These are phyloP conservation scores for Cerceris rybyensis DNA, from an alignment of 2,888 invertebrate genomes.

Conservation along the genomic window DNA sequence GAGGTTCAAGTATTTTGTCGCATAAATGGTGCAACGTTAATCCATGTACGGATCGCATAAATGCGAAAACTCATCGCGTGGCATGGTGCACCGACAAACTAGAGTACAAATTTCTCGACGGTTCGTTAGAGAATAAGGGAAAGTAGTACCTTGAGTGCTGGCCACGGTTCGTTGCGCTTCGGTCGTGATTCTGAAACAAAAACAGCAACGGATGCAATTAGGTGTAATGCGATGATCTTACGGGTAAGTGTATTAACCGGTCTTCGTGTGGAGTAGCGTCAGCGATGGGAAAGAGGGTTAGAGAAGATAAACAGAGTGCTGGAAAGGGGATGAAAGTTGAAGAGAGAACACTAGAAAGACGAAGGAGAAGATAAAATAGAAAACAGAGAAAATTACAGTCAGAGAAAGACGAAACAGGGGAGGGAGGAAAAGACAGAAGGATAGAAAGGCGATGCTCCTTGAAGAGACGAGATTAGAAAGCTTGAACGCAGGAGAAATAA, in stretches of 20 bases:
- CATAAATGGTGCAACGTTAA: too few species aligned
- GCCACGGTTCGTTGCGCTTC: slow-evolving; percentile 54
- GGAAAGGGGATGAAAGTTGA: too few species aligned
- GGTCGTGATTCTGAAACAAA: slow-evolving; percentile 55
- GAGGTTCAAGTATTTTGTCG: too few species aligned
- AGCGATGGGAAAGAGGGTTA: not conserved
- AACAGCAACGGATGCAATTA: slow-evolving; percentile 57
- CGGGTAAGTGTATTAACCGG: not conserved
- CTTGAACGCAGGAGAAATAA: not conserved
- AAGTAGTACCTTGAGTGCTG: slow-evolving; percentile 45
- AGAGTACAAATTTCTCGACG: slow-evolving; percentile 43
- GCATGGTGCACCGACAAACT: slow-evolving; percentile 5
- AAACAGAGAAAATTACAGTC: too few species aligned
- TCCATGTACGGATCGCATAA: too few species aligned
- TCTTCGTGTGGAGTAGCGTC: not conserved
- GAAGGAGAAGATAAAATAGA: too few species aligned
- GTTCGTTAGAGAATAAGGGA: slow-evolving; percentile 52
- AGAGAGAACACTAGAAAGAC: too few species aligned
- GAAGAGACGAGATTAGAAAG: not conserved
- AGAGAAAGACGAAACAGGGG: too few species aligned
- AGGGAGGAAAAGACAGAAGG: too few species aligned
- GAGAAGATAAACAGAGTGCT: too few species aligned
- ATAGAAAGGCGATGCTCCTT: not conserved
- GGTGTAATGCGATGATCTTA: slow-evolving; percentile 34
- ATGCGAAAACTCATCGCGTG: not conserved